Base-by-base conservation (phyloP, 2,113 vertebrate genomes). In the Gasterosteus aculeatus region DNA sequence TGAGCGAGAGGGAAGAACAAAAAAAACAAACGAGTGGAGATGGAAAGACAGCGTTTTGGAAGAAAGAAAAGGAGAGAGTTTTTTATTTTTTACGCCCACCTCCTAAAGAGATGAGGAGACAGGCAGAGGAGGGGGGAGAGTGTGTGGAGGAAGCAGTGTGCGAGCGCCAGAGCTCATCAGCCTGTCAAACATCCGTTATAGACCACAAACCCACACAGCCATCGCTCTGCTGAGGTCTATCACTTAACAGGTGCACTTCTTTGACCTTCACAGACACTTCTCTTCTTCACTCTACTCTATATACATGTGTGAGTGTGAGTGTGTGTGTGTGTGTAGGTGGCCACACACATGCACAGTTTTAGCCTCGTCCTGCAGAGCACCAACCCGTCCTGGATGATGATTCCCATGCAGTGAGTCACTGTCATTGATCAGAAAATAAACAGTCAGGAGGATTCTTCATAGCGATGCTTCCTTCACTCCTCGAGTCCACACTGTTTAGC, bases 151-250 rank as follows among this genome's bases (percentile, higher is more conserved):
- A 86, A 81, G 79, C 63, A 63, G 75, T n/a, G 80, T 79, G 80
- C 47, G 85, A 72, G 73, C 44, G 75, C 77, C 80, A 80, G 69
- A 84, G 76, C 86, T 88, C 82, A 66, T 75, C 81, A 89, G 71
- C 62, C 78, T 89, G 89, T 91, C 84, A 85, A 89, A 82, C 88
- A 91, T 89, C 87, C 91, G 87, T 88, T 90, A 84, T 78, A 86
- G 83, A 89, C 89, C 91, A 78, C 85, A 85, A 92, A 89, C 89
- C 90, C 89, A 89, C 90, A 88, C 78, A 86, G 82, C 69, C 78
- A 61, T 68, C 15, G 64, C 54, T 9, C 73, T 78, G 68, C 78
- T 57, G 78, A 81, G 70, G 68, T 81, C 82, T 85, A 57, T 82
- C 72, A 82, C 86, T 87, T 64, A 84, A 82, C 90, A 90, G 85